A percentile compares a stretch with the other conserved stretches of the same genome.
These are phyloP conservation scores for Orchestes rusci DNA, from an alignment of 2,888 invertebrate species.

Conservation along the genomic window DNA sequence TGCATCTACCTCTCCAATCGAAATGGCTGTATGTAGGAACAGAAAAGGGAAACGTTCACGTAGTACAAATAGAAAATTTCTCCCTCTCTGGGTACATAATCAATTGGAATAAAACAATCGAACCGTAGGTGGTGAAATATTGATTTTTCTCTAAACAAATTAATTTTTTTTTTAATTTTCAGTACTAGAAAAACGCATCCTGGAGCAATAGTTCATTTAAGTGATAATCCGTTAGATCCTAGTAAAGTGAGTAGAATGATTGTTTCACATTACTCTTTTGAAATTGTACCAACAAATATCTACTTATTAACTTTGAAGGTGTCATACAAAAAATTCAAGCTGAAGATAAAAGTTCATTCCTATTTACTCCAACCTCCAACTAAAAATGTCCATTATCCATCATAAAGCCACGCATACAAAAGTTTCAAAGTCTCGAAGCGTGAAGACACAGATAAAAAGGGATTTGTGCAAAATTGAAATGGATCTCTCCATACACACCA, in stretches of 20 bases:
- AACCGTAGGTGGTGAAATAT: constrained; percentile 77
- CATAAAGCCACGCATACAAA: too few species aligned
- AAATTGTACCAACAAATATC: background rate
- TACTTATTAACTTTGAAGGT: too few species aligned
- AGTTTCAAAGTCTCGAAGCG: too few species aligned
- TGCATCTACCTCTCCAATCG: constrained; percentile 92
- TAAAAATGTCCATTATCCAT: too few species aligned
- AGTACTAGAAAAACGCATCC: constrained; percentile 95
- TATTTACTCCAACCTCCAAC: too few species aligned
- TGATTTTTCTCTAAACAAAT: constrained; percentile 4
- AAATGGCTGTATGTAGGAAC: constrained; percentile 99
- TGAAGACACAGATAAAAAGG: too few species aligned
- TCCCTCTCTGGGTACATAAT: constrained; percentile 95
- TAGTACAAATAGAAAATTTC: constrained; percentile 95
- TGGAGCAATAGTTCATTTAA: constrained; percentile 90
- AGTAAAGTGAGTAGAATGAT: constrained; percentile 68
- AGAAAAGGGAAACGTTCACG: constrained; percentile 95
- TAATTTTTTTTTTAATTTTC: constrained; percentile 43
- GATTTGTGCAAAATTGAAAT: too few species aligned
- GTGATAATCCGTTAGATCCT: constrained; percentile 93
- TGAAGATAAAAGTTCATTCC: too few species aligned
- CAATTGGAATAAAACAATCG: constrained; percentile 99
- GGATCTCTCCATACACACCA: too few species aligned
- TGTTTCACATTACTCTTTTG: background rate
- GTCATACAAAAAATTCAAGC: too few species aligned